Base-by-base conservation (phyloP, 2,888 invertebrate species). In the Macroteleia sp. region DNA sequence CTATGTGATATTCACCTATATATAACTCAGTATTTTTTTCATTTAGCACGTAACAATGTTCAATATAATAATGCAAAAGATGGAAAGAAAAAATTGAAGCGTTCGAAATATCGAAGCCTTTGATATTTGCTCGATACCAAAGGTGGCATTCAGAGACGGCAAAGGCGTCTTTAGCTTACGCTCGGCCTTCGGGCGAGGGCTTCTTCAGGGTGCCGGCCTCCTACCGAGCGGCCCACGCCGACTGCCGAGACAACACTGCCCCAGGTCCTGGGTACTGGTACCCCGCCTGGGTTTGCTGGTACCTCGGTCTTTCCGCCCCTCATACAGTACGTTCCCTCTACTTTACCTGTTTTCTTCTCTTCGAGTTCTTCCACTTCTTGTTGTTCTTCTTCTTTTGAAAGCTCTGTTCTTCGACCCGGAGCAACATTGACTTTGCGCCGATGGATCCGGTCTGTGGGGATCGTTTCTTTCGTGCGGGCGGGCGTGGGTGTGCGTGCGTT, bases 211-310 rank as follows among this genome's bases (percentile, higher is more conserved):
- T 90, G 90, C 86, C 80, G 86, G 85, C 82, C 87, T 90, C 90
- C 90, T 90, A 91, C 90, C 85, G 89, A 85, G 88, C 90, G 87
- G 88, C 90, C 90, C 89, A 90, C 90, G 89, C 90, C 85, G 86
- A 87, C 86, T 87, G 88, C 88, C 83, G 87, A 87, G 32, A 32
- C 6, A 32, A 42, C 25, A 74, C 85, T 85, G 87, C 87, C 88
- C 83, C 84, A 34, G 87, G 86, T 54, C 28, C 46, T 9, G 5
- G 46, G 81, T 83, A 85, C 85, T 84, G 83, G 85, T 82, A 82
- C 83, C 59, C 19, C 30, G 8, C 17, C 39, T 39, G 22, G 22
- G 22, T 54, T 10, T 14, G 36, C 9, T 17, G 22, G 59, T 77
- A 14, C 56, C 46, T 32, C 17, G 17, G 48, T 19, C 42, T 50